These are phyloP conservation scores for Lamellibrachia luymesi DNA, from an alignment of 1,140 invertebrate genomes.

Conservation along the genomic window DNA sequence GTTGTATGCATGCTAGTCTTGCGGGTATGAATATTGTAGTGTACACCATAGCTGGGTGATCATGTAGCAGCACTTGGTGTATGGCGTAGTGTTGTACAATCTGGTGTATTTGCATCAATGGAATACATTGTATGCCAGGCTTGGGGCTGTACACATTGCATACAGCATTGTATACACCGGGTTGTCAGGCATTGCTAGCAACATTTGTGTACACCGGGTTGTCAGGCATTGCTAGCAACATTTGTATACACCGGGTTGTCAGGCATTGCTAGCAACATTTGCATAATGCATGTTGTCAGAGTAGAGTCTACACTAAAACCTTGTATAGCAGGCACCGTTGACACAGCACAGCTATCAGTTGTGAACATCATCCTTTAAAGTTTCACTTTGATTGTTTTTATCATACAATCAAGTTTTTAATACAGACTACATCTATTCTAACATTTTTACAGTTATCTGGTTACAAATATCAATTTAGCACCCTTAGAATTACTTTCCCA, in stretches of 20 bases:
- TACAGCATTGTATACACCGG: neutral
- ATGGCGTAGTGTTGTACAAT: neutral
- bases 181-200: neutral
- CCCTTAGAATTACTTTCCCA: too few species aligned
- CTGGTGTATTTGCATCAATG: neutral
- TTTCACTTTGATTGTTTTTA: too few species aligned
- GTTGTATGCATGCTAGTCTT: neutral
- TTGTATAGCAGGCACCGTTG: neutral
- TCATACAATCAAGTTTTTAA: too few species aligned
- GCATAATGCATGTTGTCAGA: neutral
- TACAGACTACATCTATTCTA: too few species aligned
- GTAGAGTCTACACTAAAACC: neutral
- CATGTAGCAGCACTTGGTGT: neutral
- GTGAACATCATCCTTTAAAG: too few species aligned
- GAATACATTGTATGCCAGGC: neutral
- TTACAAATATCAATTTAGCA: too few species aligned
- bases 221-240: neutral
- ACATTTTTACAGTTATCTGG: too few species aligned
- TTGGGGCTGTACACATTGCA: neutral
- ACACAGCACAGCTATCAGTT: neutral
- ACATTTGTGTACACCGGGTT: neutral
- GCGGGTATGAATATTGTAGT: neutral
- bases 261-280: neutral
- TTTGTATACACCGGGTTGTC: neutral
- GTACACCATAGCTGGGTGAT: neutral